Percentiles rank a stretch among this genome's conserved stretches.
phyloP scores from a whole-genome alignment of 2,113 vertebrate species.

The Edolisoma coerulescens region DNA sequence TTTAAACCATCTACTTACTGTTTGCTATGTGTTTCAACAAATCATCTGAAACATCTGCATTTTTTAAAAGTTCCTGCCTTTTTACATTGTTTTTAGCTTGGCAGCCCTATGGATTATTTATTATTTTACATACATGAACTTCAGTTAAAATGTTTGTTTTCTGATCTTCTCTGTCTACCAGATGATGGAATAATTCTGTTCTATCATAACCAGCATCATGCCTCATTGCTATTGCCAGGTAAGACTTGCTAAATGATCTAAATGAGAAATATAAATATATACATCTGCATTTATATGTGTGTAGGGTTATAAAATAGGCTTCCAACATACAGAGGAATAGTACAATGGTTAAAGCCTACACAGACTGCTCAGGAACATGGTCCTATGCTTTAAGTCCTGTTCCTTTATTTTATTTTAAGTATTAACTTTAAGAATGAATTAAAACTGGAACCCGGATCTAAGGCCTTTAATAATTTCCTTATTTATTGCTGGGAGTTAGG shows the following conservation, averaged over 20 bases:
- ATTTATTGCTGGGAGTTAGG: neutral
- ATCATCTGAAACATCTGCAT: neutral
- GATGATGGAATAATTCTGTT: neutral
- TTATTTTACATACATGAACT: neutral
- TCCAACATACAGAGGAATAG: neutral
- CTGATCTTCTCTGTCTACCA: neutral
- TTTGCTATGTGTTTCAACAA: neutral
- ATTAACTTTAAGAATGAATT: neutral
- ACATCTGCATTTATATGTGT: neutral
- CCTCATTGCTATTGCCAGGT: neutral
- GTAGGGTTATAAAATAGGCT: neutral
- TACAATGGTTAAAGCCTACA: neutral
- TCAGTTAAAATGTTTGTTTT: neutral
- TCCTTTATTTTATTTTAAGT: neutral
- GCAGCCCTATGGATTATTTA: neutral
- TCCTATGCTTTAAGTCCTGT: neutral
- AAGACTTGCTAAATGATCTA: neutral
- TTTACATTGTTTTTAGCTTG: neutral
- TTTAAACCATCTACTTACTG: neutral
- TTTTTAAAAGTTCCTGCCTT: neutral
- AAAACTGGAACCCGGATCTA: neutral
- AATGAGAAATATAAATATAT: neutral
- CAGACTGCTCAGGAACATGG: neutral
- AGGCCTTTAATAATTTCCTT: constrained; percentile 1
- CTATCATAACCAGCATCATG: neutral